phyloP scores from a whole-genome alignment of 2,888 invertebrate genomes.

The Hydrotaea cyrtoneurina region DNA sequence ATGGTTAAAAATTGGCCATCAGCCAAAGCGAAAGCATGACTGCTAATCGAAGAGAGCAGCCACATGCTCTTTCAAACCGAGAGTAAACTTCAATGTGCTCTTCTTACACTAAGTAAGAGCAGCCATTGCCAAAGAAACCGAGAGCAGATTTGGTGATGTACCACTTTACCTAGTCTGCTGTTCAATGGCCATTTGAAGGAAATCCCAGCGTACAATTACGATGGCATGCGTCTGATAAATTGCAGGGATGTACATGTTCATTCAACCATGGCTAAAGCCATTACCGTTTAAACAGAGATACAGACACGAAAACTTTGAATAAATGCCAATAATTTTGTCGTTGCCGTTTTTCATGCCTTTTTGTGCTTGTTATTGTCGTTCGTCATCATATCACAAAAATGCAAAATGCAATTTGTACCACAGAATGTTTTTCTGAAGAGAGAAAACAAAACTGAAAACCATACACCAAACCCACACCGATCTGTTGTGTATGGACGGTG shows the following conservation, averaged over 20 bases:
- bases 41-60: conserved; percentile 47
- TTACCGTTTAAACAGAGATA: neutral
- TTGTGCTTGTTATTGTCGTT: neutral
- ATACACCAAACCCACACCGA: conserved; percentile 25
- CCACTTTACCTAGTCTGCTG: neutral
- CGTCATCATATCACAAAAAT: conserved; percentile 35
- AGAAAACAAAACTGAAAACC: conserved; percentile 34
- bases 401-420: conserved; percentile 52
- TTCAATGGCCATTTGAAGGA: neutral
- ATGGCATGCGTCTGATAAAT: conserved; percentile 57
- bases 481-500: neutral
- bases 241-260: conserved; percentile 27
- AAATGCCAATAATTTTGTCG: conserved; percentile 52
- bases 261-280: conserved; percentile 37
- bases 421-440: conserved; percentile 47
- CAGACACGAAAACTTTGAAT: conserved; percentile 30
- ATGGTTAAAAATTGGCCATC: conserved; percentile 44
- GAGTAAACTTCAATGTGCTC: too few species aligned
- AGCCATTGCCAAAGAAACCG: neutral
- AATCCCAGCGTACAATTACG: conserved; percentile 54
- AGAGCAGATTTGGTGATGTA: neutral
- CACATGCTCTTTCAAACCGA: conserved; percentile 2
- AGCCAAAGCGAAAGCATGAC: conserved; percentile 45
- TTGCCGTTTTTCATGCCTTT: conserved; percentile 1
- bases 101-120: neutral